A percentile compares a stretch with the other conserved stretches of the same genome.
phyloP scores from a whole-genome alignment of 2,888 invertebrate species.

The Volucella zonaria region DNA sequence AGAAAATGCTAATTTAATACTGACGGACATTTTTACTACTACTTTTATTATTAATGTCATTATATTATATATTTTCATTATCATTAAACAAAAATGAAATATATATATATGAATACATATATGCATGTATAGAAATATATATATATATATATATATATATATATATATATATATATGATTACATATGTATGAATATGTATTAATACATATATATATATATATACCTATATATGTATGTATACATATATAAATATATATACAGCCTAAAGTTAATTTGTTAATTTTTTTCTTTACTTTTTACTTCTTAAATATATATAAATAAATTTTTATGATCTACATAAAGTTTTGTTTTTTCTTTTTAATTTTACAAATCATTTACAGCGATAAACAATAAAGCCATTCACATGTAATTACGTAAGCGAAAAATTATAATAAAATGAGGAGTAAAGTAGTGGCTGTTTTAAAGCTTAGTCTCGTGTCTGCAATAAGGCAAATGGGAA shows the following conservation, averaged over 20 bases:
- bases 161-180: slow-evolving; percentile 54
- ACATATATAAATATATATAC: slow-evolving; percentile 53
- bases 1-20: slow-evolving; percentile 25
- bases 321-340: slow-evolving; percentile 55
- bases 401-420: not conserved
- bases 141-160: slow-evolving; percentile 59
- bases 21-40: slow-evolving; percentile 61
- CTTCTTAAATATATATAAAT: slow-evolving; percentile 56
- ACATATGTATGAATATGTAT: slow-evolving; percentile 51
- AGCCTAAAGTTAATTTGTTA: slow-evolving; percentile 57
- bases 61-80: slow-evolving; percentile 24
- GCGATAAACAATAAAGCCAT: slow-evolving; percentile 30
- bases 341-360: not conserved
- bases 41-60: slow-evolving; percentile 61
- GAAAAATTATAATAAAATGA: slow-evolving; percentile 1
- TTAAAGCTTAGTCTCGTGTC: slow-evolving; percentile 77
- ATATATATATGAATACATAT: slow-evolving; percentile 61
- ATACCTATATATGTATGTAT: slow-evolving; percentile 46
- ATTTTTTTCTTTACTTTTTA: slow-evolving; percentile 48
- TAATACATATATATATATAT: slow-evolving; percentile 52
- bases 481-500: slow-evolving; percentile 72
- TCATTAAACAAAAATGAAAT: no score
- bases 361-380: no score
- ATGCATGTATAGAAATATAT: slow-evolving; percentile 36
- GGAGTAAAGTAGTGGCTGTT: slow-evolving; percentile 6